Evolutionary conservation across 2,797 vertebrate species (phyloP).

Genomic region (Liasis olivaceus): DNA sequence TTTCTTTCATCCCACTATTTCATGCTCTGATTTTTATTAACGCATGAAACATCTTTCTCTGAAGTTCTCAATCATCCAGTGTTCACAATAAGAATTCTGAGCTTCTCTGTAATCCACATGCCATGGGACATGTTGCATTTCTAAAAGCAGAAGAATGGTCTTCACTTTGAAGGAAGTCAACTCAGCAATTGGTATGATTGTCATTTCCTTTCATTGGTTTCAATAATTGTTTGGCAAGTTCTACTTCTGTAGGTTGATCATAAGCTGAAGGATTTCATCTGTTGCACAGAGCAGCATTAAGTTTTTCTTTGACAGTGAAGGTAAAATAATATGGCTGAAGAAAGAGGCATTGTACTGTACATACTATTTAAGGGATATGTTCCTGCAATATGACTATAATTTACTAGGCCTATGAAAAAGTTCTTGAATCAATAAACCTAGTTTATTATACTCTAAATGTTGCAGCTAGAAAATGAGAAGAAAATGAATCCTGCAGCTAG

Average conservation of each 20-base stretch:
- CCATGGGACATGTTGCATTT: slow-evolving; percentile 4
- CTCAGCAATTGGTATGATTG: slow-evolving; percentile 13
- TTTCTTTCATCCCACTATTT: slow-evolving; percentile 23
- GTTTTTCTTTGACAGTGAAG: neutral
- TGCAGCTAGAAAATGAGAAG: too few species aligned
- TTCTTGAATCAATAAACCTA: neutral
- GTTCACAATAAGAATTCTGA: slow-evolving; percentile 32
- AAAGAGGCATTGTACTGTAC: too few species aligned
- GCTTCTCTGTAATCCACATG: slow-evolving; percentile 9
- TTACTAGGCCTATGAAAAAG: neutral
- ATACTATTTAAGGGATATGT: neutral
- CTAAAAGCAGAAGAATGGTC: slow-evolving; percentile 23
- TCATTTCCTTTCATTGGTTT: slow-evolving; percentile 3
- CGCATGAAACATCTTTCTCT: slow-evolving; percentile 24
- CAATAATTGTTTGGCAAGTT: slow-evolving; percentile 11
- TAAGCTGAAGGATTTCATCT: slow-evolving; percentile 5
- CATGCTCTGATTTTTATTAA: slow-evolving; percentile 31
- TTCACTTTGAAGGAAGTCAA: slow-evolving; percentile 14
- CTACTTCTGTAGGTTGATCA: neutral
- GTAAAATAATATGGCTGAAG: neutral
- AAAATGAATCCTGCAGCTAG: neutral
- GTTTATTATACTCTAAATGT: neutral
- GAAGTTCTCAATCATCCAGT: slow-evolving; percentile 22
- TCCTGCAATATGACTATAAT: neutral
- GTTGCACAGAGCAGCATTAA: neutral